Evolutionary conservation across 2,888 invertebrate genomes (phyloP).

Genomic region (Harmothoe impar): DNA sequence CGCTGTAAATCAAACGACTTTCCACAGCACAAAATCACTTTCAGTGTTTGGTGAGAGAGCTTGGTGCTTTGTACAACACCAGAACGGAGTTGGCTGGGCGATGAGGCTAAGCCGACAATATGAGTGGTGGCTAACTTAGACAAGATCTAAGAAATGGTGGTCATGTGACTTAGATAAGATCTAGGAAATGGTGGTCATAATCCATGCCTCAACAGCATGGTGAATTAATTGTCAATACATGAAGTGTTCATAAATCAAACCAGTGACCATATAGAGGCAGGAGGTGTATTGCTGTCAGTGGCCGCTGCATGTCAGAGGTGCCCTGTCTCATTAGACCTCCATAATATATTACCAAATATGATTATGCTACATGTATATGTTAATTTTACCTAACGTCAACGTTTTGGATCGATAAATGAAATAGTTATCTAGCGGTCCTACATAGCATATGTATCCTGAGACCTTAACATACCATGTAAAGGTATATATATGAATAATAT

Average conservation of each 20-base stretch:
- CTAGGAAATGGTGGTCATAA: constrained; percentile 17
- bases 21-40: background rate
- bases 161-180: constrained; percentile 16
- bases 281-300: background rate
- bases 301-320: too few relatives aligned
- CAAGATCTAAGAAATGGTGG: too few relatives aligned
- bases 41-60: background rate
- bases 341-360: too few relatives aligned
- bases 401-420: too few relatives aligned
- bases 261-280: background rate
- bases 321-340: too few relatives aligned
- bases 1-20: too few relatives aligned
- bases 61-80: background rate
- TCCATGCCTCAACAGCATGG: background rate
- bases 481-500: too few relatives aligned
- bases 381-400: too few relatives aligned
- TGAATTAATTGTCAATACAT: constrained; percentile 7
- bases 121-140: background rate
- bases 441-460: too few relatives aligned
- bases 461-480: too few relatives aligned
- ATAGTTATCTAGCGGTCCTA: too few relatives aligned
- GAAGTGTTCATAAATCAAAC: background rate
- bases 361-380: too few relatives aligned
- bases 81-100: background rate
- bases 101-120: background rate